Evolutionary conservation across 2,888 invertebrate species (phyloP).

Genomic region (Xanthia togata): DNA sequence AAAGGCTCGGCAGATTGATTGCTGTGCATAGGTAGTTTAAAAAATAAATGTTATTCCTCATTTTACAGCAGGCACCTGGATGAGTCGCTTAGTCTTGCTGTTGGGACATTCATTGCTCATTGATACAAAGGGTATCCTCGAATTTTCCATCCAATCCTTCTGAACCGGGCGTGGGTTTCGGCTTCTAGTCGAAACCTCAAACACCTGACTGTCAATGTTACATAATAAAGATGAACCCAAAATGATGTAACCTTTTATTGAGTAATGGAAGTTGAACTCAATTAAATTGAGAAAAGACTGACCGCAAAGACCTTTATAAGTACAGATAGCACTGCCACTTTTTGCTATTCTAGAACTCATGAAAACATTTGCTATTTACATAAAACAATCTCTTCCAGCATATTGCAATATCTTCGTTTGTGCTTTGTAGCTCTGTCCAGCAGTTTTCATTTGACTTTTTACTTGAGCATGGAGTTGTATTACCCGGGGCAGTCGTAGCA

Average conservation of each 20-base stretch:
- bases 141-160: too few relatives aligned
- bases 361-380: neutral
- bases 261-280: neutral
- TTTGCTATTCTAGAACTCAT: neutral
- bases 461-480: conserved; percentile 57
- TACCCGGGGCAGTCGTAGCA: conserved; percentile 33
- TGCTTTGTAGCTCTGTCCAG: conserved; percentile 41
- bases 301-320: neutral
- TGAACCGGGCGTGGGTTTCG: too few relatives aligned
- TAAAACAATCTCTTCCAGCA: conserved; percentile 33
- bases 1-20: too few relatives aligned
- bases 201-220: neutral
- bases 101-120: neutral
- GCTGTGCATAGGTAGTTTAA: neutral
- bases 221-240: neutral
- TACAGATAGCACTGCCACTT: too few relatives aligned
- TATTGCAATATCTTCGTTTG: neutral
- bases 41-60: neutral
- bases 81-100: neutral
- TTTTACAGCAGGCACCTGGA: neutral
- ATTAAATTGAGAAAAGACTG: neutral
- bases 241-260: neutral
- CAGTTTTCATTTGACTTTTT: conserved; percentile 67
- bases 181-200: neutral
- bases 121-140: too few relatives aligned